Percentiles rank a stretch among this genome's conserved stretches.
phyloP scores from a whole-genome alignment of 2,113 vertebrate species.

The Aepyceros melampus region DNA sequence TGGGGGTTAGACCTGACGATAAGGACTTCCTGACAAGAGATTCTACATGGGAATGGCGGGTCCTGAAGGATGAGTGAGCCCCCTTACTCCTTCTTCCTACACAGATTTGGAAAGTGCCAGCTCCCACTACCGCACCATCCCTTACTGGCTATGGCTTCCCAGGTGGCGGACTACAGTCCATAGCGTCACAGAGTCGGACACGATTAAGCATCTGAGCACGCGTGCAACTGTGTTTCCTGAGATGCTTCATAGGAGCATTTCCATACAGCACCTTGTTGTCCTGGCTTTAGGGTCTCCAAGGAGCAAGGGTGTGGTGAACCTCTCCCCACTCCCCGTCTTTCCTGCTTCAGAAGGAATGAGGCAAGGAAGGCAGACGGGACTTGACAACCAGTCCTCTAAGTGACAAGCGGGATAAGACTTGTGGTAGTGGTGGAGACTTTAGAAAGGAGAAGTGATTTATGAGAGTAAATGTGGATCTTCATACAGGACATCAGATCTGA shows the following conservation, averaged over 20 bases:
- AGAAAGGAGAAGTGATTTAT: neutral
- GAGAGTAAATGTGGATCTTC: neutral
- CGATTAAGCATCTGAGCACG: neutral
- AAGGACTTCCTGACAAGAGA: neutral
- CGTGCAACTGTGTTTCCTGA: neutral
- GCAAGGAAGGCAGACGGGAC: neutral
- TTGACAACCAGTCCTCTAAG: neutral
- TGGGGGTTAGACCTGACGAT: neutral
- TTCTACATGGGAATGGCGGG: neutral
- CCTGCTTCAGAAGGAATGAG: neutral
- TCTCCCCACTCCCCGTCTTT: neutral
- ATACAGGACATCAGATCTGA: neutral
- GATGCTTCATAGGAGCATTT: fast-evolving
- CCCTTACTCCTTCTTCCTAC: neutral
- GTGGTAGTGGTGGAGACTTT: fast-evolving
- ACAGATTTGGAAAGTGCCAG: neutral
- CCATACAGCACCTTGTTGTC: fast-evolving
- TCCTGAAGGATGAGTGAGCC: neutral
- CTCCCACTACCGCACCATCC: neutral
- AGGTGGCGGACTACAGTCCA: neutral
- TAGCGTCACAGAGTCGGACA: neutral
- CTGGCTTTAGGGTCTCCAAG: neutral
- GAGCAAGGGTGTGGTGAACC: neutral
- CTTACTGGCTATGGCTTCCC: neutral
- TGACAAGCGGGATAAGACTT: neutral